These are phyloP conservation scores for Loxodonta africana DNA, from an alignment of 2,113 vertebrate genomes.

Conservation along the genomic window DNA sequence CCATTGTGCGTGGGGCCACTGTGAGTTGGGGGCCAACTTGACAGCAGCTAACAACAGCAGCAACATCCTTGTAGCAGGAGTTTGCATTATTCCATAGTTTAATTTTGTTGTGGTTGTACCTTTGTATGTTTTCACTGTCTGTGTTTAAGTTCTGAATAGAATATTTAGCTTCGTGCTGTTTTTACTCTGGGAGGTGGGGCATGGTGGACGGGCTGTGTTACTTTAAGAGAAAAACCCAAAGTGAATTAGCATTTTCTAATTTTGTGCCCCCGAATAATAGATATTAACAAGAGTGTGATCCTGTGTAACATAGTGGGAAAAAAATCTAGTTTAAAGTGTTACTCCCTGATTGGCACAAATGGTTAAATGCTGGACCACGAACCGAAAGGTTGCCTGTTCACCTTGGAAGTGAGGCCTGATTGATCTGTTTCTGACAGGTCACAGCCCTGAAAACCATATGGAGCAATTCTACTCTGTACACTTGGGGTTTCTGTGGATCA, in stretches of 20 bases:
- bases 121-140: not conserved
- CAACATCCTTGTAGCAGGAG: too few species aligned
- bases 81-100: not conserved
- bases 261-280: not conserved
- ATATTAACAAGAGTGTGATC: not conserved
- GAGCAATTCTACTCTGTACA: not conserved
- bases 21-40: too few species aligned
- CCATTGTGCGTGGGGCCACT: too few species aligned
- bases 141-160: not conserved
- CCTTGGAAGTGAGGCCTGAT: too few species aligned
- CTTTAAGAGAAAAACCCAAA: not conserved
- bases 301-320: not conserved
- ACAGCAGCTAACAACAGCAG: too few species aligned
- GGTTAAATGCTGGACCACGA: too few species aligned
- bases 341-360: not conserved
- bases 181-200: not conserved
- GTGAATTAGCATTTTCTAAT: conserved; percentile 25
- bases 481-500: not conserved
- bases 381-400: too few species aligned
- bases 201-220: not conserved
- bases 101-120: not conserved
- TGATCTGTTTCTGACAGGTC: too few species aligned
- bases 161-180: not conserved
- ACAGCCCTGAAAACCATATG: not conserved
- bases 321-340: not conserved